phyloP scores from a whole-genome alignment of 2,797 vertebrate species.

The Paratrypauchen microcephalus region DNA sequence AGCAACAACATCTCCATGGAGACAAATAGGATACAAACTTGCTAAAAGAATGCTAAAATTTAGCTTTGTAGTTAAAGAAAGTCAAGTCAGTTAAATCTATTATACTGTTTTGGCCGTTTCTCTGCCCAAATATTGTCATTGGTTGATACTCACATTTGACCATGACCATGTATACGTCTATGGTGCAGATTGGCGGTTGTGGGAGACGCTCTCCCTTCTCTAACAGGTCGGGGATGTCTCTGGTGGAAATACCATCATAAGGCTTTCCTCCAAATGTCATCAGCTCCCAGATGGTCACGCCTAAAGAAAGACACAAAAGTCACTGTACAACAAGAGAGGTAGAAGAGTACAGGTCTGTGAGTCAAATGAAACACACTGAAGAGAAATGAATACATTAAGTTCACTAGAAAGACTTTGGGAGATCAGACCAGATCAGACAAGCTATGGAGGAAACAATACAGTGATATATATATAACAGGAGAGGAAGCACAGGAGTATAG shows the following conservation, averaged over 20 bases:
- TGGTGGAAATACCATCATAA: constrained; percentile 93
- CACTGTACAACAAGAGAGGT: not conserved
- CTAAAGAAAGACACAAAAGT: constrained; percentile 58
- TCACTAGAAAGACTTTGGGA: not conserved
- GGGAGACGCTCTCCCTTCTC: constrained; percentile 97
- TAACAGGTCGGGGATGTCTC: constrained; percentile 95
- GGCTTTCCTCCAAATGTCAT: constrained; percentile 99
- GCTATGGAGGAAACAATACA: not conserved
- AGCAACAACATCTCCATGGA: too few species aligned
- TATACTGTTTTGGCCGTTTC: too few species aligned
- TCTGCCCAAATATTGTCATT: not conserved
- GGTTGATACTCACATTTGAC: constrained; percentile 89
- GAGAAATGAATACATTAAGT: not conserved
- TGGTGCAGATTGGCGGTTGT: constrained; percentile 96
- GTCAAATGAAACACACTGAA: not conserved
- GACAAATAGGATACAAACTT: too few species aligned
- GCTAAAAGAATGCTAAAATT: too few species aligned
- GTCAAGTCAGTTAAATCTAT: too few species aligned
- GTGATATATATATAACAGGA: constrained; percentile 27
- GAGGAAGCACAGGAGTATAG: constrained; percentile 18
- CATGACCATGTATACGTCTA: constrained; percentile 99
- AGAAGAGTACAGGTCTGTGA: not conserved
- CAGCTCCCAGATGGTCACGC: constrained; percentile 98
- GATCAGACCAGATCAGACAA: constrained; percentile 12
- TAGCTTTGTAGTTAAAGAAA: too few species aligned